phyloP scores from a whole-genome alignment of 2,797 vertebrate genomes.

The Pangasius macronema region DNA sequence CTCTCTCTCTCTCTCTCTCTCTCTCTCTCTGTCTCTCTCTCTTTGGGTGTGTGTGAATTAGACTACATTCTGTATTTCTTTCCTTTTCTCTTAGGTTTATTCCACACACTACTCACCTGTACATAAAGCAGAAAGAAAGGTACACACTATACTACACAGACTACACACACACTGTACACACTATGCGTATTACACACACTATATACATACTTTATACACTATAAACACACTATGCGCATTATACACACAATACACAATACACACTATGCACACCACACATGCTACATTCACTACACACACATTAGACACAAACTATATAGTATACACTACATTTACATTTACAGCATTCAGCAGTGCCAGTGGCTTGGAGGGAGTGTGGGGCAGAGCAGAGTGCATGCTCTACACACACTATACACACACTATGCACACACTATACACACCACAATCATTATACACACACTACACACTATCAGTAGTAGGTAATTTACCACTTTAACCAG shows the following conservation, averaged over 20 bases:
- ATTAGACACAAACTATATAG: neutral
- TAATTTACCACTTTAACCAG: neutral
- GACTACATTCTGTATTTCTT: constrained; percentile 61
- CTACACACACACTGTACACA: neutral
- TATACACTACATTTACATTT: neutral
- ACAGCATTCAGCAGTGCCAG: neutral
- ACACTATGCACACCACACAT: neutral
- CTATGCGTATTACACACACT: neutral
- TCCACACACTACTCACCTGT: neutral
- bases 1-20: constrained; percentile 28
- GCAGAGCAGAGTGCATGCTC: no score
- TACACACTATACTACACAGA: neutral
- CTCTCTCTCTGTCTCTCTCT: constrained; percentile 32
- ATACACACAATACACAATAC: neutral
- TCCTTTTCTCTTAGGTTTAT: constrained; percentile 64
- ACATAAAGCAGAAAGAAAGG: constrained; percentile 18
- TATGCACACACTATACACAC: neutral
- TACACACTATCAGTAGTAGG: neutral
- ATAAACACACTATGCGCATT: neutral
- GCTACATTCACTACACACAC: neutral
- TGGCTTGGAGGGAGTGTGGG: no score
- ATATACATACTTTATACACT: neutral
- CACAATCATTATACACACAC: neutral
- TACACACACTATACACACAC: neutral
- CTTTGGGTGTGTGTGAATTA: neutral